These are phyloP conservation scores for Zaprionus davidi DNA, from an alignment of 1,140 invertebrate species.

Conservation along the genomic window DNA sequence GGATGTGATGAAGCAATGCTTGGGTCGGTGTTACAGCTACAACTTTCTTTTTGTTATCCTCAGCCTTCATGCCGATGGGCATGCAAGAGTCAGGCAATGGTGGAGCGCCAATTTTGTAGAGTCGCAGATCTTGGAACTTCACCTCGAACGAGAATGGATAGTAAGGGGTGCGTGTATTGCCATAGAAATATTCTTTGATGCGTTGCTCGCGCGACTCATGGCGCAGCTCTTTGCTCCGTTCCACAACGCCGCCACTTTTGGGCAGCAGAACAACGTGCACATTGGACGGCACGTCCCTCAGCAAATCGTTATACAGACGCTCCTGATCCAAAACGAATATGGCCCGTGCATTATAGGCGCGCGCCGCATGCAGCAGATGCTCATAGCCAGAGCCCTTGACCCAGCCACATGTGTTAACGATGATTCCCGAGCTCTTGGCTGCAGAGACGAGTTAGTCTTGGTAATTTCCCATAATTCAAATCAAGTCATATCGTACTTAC, in stretches of 20 bases:
- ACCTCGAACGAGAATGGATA: constrained; percentile 97
- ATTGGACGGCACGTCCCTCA: constrained; percentile 95
- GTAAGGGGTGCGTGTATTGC: constrained; percentile 89
- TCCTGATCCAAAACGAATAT: constrained; percentile 99
- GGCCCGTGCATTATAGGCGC: constrained; percentile 97
- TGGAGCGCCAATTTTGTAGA: constrained; percentile 98
- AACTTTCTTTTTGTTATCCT: constrained; percentile 96
- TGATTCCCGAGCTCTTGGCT: constrained; percentile 95
- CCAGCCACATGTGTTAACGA: constrained; percentile 99
- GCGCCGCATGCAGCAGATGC: constrained; percentile 92
- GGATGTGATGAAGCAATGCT: constrained; percentile 93
- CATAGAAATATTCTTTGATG: constrained; percentile 98
- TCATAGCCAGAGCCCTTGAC: constrained; percentile 95
- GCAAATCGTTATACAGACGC: constrained; percentile 96
- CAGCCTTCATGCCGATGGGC: constrained; percentile 96
- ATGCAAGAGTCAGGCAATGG: constrained; percentile 96
- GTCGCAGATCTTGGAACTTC: constrained; percentile 93
- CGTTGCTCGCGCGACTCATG: constrained; percentile 91
- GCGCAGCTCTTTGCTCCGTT: constrained; percentile 90
- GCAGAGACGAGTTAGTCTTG: constrained; percentile 46
- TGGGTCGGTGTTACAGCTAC: constrained; percentile 91
- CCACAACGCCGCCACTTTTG: constrained; percentile 98
- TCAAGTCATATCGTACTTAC: constrained; percentile 84
- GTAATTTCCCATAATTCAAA: not conserved
- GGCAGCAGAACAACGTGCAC: constrained; percentile 97